phyloP scores from a whole-genome alignment of 2,113 vertebrate genomes.

The Pyrgilauda ruficollis region DNA sequence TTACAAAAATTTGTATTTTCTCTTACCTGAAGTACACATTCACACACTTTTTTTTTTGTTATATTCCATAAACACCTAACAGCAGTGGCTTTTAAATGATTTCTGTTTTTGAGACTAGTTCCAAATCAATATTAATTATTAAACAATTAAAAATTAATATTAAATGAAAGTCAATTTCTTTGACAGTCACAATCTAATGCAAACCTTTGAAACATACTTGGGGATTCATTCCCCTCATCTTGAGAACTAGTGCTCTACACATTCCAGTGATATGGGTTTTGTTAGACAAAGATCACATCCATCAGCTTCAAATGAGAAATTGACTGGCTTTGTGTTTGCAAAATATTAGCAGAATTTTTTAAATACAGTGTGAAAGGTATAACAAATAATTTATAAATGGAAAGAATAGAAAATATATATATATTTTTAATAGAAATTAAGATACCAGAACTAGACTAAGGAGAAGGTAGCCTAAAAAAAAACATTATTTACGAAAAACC shows the following conservation, averaged over 20 bases:
- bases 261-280: not conserved
- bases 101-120: not conserved
- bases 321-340: not conserved
- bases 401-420: not conserved
- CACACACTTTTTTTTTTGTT: not conserved
- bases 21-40: not conserved
- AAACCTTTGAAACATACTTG: not conserved
- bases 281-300: not conserved
- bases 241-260: not conserved
- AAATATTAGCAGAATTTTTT: not conserved
- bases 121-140: not conserved
- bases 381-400: not conserved
- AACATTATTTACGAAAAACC: not conserved
- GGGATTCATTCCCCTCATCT: not conserved
- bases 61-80: not conserved
- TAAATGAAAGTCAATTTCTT: not conserved
- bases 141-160: not conserved
- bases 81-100: not conserved
- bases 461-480: not conserved
- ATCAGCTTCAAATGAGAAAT: not conserved
- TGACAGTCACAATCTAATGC: not conserved
- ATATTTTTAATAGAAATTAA: not conserved
- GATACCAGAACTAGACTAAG: not conserved
- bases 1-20: not conserved
- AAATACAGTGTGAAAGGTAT: not conserved